Evolutionary conservation across 2,797 vertebrate genomes (phyloP).

Genomic region (Poecilia gillii): DNA sequence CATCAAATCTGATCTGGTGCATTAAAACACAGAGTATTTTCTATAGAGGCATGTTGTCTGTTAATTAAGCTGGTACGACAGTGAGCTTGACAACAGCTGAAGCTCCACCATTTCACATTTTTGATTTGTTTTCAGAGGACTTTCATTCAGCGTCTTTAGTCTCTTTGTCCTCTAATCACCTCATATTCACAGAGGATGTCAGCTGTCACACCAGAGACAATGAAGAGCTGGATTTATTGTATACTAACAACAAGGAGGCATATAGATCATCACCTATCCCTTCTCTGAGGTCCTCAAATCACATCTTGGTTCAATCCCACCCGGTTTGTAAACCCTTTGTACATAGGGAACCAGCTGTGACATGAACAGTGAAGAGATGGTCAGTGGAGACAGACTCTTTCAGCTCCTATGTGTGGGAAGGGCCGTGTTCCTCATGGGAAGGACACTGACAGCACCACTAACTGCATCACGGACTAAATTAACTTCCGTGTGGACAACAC

Average conservation of each 20-base stretch:
- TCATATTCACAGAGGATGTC: too few relatives aligned
- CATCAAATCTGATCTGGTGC: not conserved
- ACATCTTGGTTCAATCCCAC: not conserved
- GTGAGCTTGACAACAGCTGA: not conserved
- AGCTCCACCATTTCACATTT: not conserved
- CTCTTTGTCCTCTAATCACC: too few relatives aligned
- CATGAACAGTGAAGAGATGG: not conserved
- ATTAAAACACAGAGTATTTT: not conserved
- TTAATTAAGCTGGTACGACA: not conserved
- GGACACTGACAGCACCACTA: not conserved
- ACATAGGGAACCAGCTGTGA: too few relatives aligned
- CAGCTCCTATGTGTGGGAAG: not conserved
- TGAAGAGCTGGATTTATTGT: not conserved
- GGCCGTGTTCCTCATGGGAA: not conserved
- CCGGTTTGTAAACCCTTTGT: not conserved
- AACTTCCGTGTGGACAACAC: not conserved
- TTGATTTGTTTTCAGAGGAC: not conserved
- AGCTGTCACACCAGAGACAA: too few relatives aligned
- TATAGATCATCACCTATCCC: not conserved
- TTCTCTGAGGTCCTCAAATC: not conserved
- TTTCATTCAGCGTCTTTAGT: too few relatives aligned
- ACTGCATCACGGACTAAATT: not conserved
- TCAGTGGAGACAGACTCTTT: not conserved
- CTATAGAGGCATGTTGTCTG: not conserved
- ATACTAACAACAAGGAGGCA: not conserved